Base-by-base conservation (phyloP, 2,888 invertebrate species). In the Acronicta aceris region DNA sequence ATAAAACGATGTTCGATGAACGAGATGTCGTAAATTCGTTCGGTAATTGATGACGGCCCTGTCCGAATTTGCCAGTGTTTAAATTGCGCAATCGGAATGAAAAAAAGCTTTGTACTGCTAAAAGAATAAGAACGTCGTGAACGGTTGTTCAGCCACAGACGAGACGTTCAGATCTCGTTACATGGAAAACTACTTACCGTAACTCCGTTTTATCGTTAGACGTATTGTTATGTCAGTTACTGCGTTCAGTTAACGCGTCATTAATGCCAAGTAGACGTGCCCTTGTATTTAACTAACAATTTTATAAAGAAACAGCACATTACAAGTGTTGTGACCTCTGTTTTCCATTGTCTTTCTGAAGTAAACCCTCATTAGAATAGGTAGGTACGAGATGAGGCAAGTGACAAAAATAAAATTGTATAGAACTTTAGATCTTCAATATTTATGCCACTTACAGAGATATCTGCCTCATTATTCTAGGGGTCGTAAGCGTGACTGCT, bases 131-230 rank as follows among this genome's bases (percentile, higher is more conserved):
- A 72, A 79, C 74, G 66, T 73, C 70, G 65, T 62, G 67, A 58
- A 64, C 68, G 82, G 83, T 84, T 83, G 79, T 79, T 69, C 56
- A 69, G 74, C 75, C 82, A 67, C 85, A 87, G 85, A 83, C 88
- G 85, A 81, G 86, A 88, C 87, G 82, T 71, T 77, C 71, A 30
- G 54, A 58, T 75, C 82, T 72, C 69, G 77, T 73, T 85, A 94
- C 94, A 94, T 89, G 93, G 87, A 91, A 94, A 94, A 90, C 90
- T 93, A 94, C 94, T 94, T 93, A 94, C 84, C 86, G 84, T 85
- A 81, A 92, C 91, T 90, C 87, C 82, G 87, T 89, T 93, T 91
- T 89, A 90, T 92, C 90, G 91, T 92, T 89, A 88, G 82, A 75
- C 59, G 85, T 86, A 90, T 89, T 91, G 89, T 90, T 89, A 87